phyloP scores from a whole-genome alignment of 2,113 vertebrate species.

The Bubo scandiacus region DNA sequence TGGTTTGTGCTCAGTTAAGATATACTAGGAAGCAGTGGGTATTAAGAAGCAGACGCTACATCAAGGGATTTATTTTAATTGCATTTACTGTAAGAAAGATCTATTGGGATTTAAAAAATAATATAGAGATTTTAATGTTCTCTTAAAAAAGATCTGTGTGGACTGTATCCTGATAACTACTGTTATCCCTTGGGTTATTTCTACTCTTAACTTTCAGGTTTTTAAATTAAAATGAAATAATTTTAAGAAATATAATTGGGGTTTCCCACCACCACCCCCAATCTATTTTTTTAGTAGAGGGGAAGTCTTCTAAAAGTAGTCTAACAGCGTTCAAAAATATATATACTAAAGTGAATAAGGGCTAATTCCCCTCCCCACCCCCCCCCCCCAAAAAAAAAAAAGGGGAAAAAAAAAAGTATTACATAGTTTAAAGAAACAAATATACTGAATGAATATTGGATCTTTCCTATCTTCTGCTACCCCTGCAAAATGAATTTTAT shows the following conservation, averaged over 20 bases:
- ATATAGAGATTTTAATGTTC: neutral
- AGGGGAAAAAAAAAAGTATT: neutral
- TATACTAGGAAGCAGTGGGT: neutral
- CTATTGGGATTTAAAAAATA: constrained; percentile 26
- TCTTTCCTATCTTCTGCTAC: neutral
- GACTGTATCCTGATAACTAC: neutral
- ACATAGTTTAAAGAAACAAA: neutral
- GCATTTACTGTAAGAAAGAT: constrained; percentile 37
- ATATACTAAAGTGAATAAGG: neutral
- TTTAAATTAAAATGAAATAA: constrained; percentile 44
- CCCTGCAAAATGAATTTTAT: neutral
- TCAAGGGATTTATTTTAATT: constrained; percentile 57
- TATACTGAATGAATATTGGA: neutral
- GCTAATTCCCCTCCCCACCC: neutral
- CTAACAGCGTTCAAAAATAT: neutral
- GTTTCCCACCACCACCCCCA: neutral
- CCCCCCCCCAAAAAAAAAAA: neutral
- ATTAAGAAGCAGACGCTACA: constrained; percentile 21
- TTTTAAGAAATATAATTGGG: neutral
- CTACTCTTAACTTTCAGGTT: neutral
- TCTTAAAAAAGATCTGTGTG: neutral
- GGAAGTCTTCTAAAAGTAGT: neutral
- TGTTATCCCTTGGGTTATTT: constrained; percentile 3
- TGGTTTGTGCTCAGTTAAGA: constrained; percentile 11
- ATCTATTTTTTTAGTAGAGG: neutral